Base-by-base conservation (phyloP, 1,140 invertebrate species). In the Drosophila willistoni region DNA sequence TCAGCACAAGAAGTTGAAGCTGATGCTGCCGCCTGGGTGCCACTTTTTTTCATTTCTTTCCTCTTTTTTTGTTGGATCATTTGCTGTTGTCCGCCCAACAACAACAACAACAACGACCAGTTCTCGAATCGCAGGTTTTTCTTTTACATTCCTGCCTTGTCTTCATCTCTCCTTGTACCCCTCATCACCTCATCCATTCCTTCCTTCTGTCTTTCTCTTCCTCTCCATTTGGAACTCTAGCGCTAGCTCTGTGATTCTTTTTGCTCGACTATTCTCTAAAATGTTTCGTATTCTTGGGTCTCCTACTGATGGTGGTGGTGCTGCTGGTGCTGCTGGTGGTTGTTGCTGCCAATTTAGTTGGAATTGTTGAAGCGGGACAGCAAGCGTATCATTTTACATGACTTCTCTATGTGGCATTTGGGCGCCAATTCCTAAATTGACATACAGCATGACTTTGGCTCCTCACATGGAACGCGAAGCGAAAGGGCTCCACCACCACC, bases 341-440 rank as follows among this genome's bases (percentile, higher is more conserved):
- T 54, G 59, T 56, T 71, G 66, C 47, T 77, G 55, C 73, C 73
- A 76, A 76, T 76, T 76, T 77, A 76, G 76, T 59, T 79, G 81
- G 76, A 79, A 76, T 82, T 72, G 82, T 60, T 71, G 63, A 44
- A 82, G 83, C 68, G 68, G 68, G 82, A 87, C 70, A 74, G 82
- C 79, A 66, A 64, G 64, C 64, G 64, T 83, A 87, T 82, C 82
- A 82, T 54, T 74, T 87, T 87, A 85, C 82, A 85, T 87, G 82
- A 85, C 79, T 85, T 71, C 83, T 87, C 82, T 76, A 87, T 85
- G 82, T 79, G 83, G 79, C 82, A 82, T 85, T 85, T 87, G 83
- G 83, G 82, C 83, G 82, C 82, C 82, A 82, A 85, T 76, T 85
- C 83, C 83, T 86, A 78, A 86, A 86, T 81, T 84, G 82, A 81